Evolutionary conservation across 2,888 invertebrate genomes (phyloP).

Genomic region (Xanthia togata): DNA sequence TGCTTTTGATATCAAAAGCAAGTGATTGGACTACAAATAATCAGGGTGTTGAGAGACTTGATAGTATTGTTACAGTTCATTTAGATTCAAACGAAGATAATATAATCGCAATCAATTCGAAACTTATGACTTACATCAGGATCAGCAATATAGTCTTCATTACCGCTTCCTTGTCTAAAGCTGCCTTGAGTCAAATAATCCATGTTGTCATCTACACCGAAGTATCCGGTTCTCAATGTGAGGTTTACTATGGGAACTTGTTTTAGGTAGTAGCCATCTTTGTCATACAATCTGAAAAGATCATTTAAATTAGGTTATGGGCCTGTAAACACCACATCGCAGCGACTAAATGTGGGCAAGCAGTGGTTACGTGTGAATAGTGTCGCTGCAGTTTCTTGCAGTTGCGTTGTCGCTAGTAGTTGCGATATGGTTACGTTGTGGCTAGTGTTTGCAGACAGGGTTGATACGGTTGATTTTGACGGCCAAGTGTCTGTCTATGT

Average conservation of each 20-base stretch:
- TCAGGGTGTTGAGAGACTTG: not conserved
- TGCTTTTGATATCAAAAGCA: no score
- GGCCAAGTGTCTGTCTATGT: not conserved
- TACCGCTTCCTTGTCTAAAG: conserved; percentile 78
- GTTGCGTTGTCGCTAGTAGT: not conserved
- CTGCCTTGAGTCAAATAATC: conserved; percentile 79
- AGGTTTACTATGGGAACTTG: conserved; percentile 75
- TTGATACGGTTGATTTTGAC: not conserved
- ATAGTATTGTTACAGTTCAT: no score
- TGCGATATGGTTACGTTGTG: not conserved
- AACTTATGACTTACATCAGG: conserved; percentile 74
- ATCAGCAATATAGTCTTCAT: conserved; percentile 78
- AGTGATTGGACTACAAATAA: not conserved
- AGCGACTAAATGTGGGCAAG: not conserved
- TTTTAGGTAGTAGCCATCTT: conserved; percentile 73
- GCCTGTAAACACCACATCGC: not conserved
- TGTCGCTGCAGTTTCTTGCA: not conserved
- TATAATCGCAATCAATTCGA: not conserved
- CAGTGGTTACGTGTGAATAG: not conserved
- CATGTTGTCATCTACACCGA: conserved; percentile 76
- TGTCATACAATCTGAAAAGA: conserved; percentile 75
- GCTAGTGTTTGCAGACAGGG: not conserved
- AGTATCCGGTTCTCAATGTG: conserved; percentile 76
- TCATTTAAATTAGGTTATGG: not conserved
- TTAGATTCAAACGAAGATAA: not conserved